Evolutionary conservation across 2,888 invertebrate species (phyloP), one percentile per base, ranked within the genome.

Genomic region (Adelphocoris suturalis): DNA sequence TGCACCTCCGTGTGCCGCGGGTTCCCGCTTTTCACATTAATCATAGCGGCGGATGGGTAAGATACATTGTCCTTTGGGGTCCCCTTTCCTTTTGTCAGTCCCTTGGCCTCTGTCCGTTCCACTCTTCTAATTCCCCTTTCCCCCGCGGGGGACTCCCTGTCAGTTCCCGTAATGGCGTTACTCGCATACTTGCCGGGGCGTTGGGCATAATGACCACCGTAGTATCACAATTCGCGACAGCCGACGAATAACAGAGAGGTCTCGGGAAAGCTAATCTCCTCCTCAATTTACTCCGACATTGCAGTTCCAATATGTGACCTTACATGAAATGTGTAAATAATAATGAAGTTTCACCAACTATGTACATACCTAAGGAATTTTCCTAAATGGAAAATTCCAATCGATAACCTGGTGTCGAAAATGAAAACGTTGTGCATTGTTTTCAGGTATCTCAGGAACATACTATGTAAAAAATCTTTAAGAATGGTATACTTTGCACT

Each of bases 11-110:
- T 27, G 68, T 52, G 52, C 52, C 52, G 12, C 52, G 52, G 52
- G 52, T 68, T 68, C 68, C 68, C 5, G 11, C 23, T 68, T 27
- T n/a, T 68, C 68, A 68, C 68, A 68, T 68, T 68, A 68, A 68
- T 68, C 68, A 68, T 68, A 68, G 68, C 23, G 68, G 68, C 7
- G 68, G 68, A 23, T 68, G 68, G 68, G 68, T 68, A 68, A 68
- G 68, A 68, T 68, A 68, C 68, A 68, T 68, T 68, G 68, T 68
- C 68, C 68, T 23, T 68, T 68, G 68, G 68, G 61, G 61, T 2
- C 23, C 1, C 68, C 19, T 11, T 68, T 68, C 68, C 68, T 68
- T 68, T 68, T 68, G 68, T 68, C 68, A 68, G 68, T 23, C 68
- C 68, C 27, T 68, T 23, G 68, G 23, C 68, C 68, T 11, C 23